These are phyloP conservation scores for Dasyurus viverrinus DNA, from an alignment of 2,113 vertebrate genomes.

Conservation along the genomic window DNA sequence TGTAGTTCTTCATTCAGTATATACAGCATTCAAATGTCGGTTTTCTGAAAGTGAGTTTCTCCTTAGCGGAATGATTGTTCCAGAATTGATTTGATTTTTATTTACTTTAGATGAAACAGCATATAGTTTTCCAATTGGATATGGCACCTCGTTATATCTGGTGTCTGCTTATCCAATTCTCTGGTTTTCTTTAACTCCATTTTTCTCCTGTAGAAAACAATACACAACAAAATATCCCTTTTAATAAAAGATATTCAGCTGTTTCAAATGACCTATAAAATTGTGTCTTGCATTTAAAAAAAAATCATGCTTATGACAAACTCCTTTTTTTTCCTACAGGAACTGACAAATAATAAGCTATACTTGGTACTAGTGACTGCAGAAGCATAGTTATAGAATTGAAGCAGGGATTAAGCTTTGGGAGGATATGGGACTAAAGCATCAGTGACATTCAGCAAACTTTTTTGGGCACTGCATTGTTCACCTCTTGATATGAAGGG, in stretches of 20 bases:
- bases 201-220: slow-evolving; percentile 9
- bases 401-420: not conserved
- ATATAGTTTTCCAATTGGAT: not conserved
- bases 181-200: not conserved
- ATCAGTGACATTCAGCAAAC: not conserved
- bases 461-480: not conserved
- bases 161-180: not conserved
- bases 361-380: not conserved
- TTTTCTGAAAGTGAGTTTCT: slow-evolving; percentile 52
- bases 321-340: not conserved
- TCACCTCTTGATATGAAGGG: not conserved
- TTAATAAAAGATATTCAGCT: not conserved
- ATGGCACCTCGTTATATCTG: not conserved
- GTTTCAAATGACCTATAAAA: slow-evolving; percentile 4
- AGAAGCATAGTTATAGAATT: not conserved
- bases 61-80: not conserved
- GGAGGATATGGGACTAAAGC: not conserved
- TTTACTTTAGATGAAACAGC: slow-evolving; percentile 39
- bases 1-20: slow-evolving; percentile 40
- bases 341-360: not conserved
- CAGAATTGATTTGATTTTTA: slow-evolving; percentile 33
- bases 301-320: slow-evolving; percentile 1
- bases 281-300: slow-evolving; percentile 18
- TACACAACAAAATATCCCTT: not conserved
- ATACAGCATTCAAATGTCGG: slow-evolving; percentile 23